Base-by-base conservation (phyloP, 1,140 invertebrate genomes). In the Andrena cerasifolii region DNA sequence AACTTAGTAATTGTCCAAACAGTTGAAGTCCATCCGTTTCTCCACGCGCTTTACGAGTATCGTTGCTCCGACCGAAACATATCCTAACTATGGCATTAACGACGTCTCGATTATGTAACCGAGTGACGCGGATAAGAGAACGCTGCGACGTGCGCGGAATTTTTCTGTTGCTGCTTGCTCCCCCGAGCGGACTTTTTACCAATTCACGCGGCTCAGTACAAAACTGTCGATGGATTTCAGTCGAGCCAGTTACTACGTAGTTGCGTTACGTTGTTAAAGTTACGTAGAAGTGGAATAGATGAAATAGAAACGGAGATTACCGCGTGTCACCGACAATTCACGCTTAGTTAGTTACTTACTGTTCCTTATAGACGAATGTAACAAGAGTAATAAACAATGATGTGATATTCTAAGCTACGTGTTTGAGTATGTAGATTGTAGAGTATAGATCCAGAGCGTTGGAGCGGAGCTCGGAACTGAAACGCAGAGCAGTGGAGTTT, bases 401-500 rank as follows among this genome's bases (percentile, higher is more conserved):
- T 65, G 62, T 65, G 62, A 65, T 65, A 65, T 65, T 65, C 26
- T 65, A 49, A 28, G 24, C 49, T 65, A 65, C 7, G 31, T n/a
- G 18, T 45, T 4, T n/a, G 16, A 18, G 14, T 45, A 24, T n/a
- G 18, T 7, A 58, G 28, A 18, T 43, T 45, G 21, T 62, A n/a
- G n/a, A n/a, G n/a, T n/a, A n/a, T n/a, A n/a, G n/a, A n/a, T n/a
- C n/a, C n/a, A n/a, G n/a, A n/a, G n/a, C n/a, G n/a, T n/a, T n/a
- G n/a, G n/a, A n/a, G n/a, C n/a, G n/a, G n/a, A n/a, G n/a, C n/a
- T n/a, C n/a, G n/a, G n/a, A n/a, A n/a, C n/a, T n/a, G n/a, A n/a
- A n/a, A n/a, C n/a, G n/a, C n/a, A n/a, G n/a, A n/a, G n/a, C n/a
- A n/a, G n/a, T n/a, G n/a, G n/a, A n/a, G n/a, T n/a, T n/a, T n/a